A percentile compares a stretch with the other conserved stretches of the same genome.
Conservation (phyloP, 2,113 vertebrate species). For the Gymnogyps californianus region DNA sequence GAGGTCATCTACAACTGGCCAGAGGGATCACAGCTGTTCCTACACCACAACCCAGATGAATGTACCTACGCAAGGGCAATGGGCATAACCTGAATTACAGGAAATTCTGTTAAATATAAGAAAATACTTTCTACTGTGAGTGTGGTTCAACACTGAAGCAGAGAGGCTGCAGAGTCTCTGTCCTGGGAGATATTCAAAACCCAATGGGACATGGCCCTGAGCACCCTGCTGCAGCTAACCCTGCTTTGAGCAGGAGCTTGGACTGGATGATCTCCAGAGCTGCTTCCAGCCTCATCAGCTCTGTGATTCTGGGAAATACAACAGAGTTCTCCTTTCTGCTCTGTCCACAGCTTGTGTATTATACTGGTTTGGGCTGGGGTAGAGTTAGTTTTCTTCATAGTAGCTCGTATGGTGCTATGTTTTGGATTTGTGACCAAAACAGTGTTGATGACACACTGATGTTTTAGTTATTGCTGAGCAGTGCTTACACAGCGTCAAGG, state of each 20-base stretch:
- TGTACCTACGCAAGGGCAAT: accelerated
- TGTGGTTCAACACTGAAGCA: neutral
- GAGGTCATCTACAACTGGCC: neutral
- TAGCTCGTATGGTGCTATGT: neutral
- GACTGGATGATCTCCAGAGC: neutral
- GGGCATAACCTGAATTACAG: neutral
- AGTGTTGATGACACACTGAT: neutral
- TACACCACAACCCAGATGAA: neutral
- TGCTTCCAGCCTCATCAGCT: neutral
- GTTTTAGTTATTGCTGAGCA: neutral
- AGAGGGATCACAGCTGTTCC: neutral
- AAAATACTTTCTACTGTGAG: neutral
- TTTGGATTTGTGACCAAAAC: neutral
- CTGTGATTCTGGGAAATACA: neutral
- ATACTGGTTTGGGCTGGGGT: neutral
- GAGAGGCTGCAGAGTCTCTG: neutral
- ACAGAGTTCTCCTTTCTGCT: neutral
- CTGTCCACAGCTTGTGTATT: neutral
- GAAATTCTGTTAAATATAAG: neutral
- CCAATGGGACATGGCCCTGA: neutral
- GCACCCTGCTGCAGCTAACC: neutral
- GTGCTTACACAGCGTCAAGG: neutral
- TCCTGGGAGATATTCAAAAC: neutral
- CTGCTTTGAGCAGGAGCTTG: neutral
- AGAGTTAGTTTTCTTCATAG: neutral